phyloP scores from a whole-genome alignment of 1,140 invertebrate genomes.

The Sitophilus oryzae region DNA sequence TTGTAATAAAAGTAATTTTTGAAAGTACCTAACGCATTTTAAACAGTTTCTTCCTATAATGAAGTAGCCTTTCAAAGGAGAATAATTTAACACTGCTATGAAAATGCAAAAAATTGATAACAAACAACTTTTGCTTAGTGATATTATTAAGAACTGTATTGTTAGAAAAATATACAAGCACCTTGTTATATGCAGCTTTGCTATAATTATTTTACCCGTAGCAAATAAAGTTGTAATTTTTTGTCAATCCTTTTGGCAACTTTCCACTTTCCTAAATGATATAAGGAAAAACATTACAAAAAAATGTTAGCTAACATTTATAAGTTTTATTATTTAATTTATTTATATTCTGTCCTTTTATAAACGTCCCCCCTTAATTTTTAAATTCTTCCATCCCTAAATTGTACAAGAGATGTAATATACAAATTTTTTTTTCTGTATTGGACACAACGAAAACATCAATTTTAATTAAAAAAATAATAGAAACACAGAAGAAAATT shows the following conservation, averaged over 20 bases:
- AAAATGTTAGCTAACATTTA: slow-evolving; percentile 23
- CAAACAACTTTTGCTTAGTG: slow-evolving; percentile 17
- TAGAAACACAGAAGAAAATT: neutral
- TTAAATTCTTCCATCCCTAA: neutral
- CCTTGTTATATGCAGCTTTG: slow-evolving; percentile 43
- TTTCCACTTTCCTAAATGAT: slow-evolving; percentile 4
- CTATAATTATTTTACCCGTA: slow-evolving; percentile 31
- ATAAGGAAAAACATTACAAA: slow-evolving; percentile 18
- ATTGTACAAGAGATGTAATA: no score
- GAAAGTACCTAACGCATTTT: neutral
- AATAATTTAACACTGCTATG: no score
- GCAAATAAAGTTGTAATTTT: slow-evolving; percentile 28
- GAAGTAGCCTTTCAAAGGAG: no score
- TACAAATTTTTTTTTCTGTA: no score
- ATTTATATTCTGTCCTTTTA: slow-evolving; percentile 28
- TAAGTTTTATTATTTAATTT: slow-evolving; percentile 25
- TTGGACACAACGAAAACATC: no score
- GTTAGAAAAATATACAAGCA: slow-evolving; percentile 34
- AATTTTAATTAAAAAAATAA: neutral
- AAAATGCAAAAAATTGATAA: slow-evolving; percentile 24
- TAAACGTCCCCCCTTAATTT: neutral
- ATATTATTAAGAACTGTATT: slow-evolving; percentile 29
- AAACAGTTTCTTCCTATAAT: neutral
- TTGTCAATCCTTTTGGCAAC: slow-evolving; percentile 16
- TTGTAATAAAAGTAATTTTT: neutral